Percentiles rank a stretch among this genome's conserved stretches.
These are phyloP conservation scores for Ganaspis brasiliensis DNA, from an alignment of 2,888 invertebrate genomes.

Conservation along the genomic window DNA sequence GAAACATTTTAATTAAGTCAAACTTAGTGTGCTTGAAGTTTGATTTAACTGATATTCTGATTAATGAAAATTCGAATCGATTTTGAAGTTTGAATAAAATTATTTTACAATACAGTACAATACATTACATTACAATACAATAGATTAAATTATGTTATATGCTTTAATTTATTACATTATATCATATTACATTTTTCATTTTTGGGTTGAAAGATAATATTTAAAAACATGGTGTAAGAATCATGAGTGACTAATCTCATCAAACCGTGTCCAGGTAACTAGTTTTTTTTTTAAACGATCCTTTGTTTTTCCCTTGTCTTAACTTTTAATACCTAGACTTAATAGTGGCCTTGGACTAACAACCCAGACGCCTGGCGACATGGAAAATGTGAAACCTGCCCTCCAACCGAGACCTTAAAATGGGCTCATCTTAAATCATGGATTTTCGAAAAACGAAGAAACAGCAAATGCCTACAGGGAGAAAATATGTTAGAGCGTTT, in stretches of 20 bases:
- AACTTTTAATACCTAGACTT: conserved; percentile 49
- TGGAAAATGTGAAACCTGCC: conserved; percentile 50
- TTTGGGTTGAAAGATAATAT: no score
- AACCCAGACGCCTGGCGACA: conserved; percentile 47
- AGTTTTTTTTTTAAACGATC: conserved; percentile 33
- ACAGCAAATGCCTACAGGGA: conserved; percentile 28
- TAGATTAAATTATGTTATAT: no score
- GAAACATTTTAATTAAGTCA: no score
- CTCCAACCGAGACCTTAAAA: conserved; percentile 41
- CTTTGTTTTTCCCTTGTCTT: conserved; percentile 45
- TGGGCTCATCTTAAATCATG: conserved; percentile 66
- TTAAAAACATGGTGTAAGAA: no score
- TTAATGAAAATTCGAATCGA: no score
- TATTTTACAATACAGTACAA: no score
- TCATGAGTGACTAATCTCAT: not conserved
- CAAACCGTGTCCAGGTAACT: conserved; percentile 4
- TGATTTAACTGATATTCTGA: no score
- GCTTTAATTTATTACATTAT: no score
- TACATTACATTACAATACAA: no score
- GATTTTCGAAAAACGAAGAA: conserved; percentile 57
- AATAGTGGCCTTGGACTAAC: conserved; percentile 55
- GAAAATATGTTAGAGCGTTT: conserved; percentile 59
- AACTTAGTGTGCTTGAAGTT: no score
- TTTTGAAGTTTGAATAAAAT: no score
- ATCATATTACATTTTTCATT: no score